Conservation (phyloP, 2,888 invertebrate genomes). For the Theretra japonica region DNA sequence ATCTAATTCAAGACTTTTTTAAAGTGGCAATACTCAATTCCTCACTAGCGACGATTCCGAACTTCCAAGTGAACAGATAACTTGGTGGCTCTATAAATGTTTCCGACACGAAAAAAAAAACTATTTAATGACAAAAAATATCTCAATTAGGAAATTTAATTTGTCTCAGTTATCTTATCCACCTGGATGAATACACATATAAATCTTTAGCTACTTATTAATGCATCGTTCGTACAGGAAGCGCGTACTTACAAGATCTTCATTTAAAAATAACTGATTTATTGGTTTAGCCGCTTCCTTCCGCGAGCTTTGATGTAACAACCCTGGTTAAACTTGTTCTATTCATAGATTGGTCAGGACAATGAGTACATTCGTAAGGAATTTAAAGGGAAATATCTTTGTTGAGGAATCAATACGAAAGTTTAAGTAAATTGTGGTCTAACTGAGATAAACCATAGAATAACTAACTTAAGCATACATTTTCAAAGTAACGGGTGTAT, state of each 20-base stretch:
- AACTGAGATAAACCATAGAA: too few species aligned
- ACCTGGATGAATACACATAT: background rate
- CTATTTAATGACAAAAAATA: too few species aligned
- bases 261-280: slow-evolving; percentile 19
- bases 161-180: too few species aligned
- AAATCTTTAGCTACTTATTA: slow-evolving; percentile 8
- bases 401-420: background rate
- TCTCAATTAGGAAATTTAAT: too few species aligned
- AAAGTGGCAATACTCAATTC: too few species aligned
- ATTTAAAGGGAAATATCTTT: slow-evolving; percentile 1
- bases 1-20: too few species aligned
- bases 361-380: slow-evolving; percentile 1
- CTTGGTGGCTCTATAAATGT: too few species aligned
- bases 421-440: too few species aligned
- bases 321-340: background rate
- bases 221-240: slow-evolving; percentile 4
- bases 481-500: too few species aligned
- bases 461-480: background rate
- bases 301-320: slow-evolving; percentile 16
- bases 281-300: slow-evolving; percentile 23
- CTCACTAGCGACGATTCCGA: too few species aligned
- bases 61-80: too few species aligned
- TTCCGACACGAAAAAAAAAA: too few species aligned
- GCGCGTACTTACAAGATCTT: slow-evolving; percentile 14
- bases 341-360: slow-evolving; percentile 7